Base-by-base conservation (phyloP, 2,888 invertebrate species). In the Agrotis segetum region DNA sequence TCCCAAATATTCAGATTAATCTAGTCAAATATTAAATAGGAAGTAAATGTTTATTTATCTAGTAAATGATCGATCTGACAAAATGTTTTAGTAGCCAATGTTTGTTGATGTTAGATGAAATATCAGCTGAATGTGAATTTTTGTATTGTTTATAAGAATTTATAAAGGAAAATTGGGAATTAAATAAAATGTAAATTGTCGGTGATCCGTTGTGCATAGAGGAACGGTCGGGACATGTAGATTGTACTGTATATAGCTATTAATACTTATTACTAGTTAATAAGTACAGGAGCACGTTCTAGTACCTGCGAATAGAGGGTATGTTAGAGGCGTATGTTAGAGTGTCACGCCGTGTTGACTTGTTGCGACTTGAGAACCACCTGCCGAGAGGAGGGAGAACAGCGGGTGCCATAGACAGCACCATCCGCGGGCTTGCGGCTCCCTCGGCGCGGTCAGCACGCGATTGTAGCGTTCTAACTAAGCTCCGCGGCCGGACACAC, bases 231-330 rank as follows among this genome's bases (percentile, higher is more conserved):
- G 86, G 80, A 72, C 86, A 84, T 89, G 88, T 93, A 93, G 92
- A 90, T 88, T 87, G 86, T 92, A 88, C 87, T 94, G 94, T 95
- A 94, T 88, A 94, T 94, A 93, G 87, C 85, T 90, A 90, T 87
- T 88, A 88, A 87, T 89, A 90, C 85, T 88, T 88, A 90, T 87
- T 85, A 88, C 87, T 91, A 91, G 84, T 89, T 85, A 87, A 87
- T 87, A 79, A 81, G 72, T 88, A 88, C 85, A 86, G 82, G 86
- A 83, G 88, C 91, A 90, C 87, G 87, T 88, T 82, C 85, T 91
- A 88, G 88, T 88, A 90, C 84, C 85, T 89, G 88, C 88, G 87
- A 85, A 75, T 91, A 89, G 88, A 85, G 71, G 82, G 85, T 87
- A 85, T 85, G 84, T 85, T 88, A 88, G 83, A 81, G 60, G 82